Conservation (phyloP, 1,140 invertebrate species). For the Drosophila nikananu region DNA sequence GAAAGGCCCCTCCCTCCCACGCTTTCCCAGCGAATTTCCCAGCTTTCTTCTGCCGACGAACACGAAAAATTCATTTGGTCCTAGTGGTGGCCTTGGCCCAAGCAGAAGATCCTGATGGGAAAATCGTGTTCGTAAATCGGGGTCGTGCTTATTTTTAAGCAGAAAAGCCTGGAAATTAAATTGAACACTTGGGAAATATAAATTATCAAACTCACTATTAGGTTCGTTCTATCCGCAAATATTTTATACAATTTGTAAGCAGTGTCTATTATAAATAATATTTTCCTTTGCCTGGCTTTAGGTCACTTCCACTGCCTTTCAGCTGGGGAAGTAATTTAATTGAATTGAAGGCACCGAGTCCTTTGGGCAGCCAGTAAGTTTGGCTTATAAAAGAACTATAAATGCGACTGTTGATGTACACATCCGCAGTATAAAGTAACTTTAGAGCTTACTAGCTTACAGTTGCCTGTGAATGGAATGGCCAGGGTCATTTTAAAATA, state of each 20-base stretch:
- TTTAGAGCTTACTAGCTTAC: neutral
- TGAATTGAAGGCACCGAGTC: neutral
- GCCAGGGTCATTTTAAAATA: neutral
- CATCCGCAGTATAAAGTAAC: neutral
- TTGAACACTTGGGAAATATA: neutral
- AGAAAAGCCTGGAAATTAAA: neutral
- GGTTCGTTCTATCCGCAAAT: neutral
- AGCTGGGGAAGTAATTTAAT: neutral
- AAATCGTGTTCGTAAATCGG: conserved; percentile 17
- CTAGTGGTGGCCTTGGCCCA: conserved; percentile 41
- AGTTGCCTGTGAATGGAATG: no score
- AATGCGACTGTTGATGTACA: neutral
- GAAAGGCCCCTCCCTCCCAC: neutral
- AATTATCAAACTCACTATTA: neutral
- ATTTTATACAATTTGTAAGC: neutral
- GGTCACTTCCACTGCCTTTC: neutral
- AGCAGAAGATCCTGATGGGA: conserved; percentile 31
- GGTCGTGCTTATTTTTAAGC: neutral
- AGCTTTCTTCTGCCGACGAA: conserved; percentile 30
- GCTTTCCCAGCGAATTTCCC: conserved; percentile 13
- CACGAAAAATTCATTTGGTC: conserved; percentile 44
- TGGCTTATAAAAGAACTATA: neutral
- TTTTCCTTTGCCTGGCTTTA: neutral
- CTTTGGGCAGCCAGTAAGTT: neutral
- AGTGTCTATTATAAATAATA: neutral